Evolutionary conservation across 2,113 vertebrate species (phyloP).

Genomic region (Ellobius talpinus): DNA sequence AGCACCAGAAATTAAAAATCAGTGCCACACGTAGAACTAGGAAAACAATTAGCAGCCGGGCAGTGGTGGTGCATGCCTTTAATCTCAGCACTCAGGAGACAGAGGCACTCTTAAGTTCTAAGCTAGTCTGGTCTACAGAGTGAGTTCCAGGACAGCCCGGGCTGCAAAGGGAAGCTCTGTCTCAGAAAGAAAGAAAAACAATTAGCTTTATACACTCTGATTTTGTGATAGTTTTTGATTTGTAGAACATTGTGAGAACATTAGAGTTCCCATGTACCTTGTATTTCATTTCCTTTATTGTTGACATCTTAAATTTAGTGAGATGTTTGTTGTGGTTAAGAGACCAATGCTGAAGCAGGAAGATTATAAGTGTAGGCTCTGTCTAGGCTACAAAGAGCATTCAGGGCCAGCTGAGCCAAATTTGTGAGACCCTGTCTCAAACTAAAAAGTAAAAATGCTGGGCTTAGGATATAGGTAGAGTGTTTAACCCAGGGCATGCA

Average conservation of each 20-base stretch:
- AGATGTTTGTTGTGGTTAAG: neutral
- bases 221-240: constrained; percentile 7
- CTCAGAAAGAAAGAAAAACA: neutral
- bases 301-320: neutral
- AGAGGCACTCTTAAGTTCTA: neutral
- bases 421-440: neutral
- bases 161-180: neutral
- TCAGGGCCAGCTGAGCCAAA: neutral
- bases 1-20: neutral
- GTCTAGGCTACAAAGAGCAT: neutral
- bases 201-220: neutral
- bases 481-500: no score
- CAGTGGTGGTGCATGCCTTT: neutral
- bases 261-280: neutral
- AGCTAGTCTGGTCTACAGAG: neutral
- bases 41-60: neutral
- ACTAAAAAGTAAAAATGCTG: neutral
- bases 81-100: neutral
- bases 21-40: neutral
- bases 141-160: neutral
- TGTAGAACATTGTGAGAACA: constrained; percentile 29
- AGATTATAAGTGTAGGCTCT: neutral
- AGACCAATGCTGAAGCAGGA: neutral
- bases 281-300: neutral
- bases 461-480: neutral